Base-by-base conservation (phyloP, 2,888 invertebrate species). In the Cataglyphis altisquamis region DNA sequence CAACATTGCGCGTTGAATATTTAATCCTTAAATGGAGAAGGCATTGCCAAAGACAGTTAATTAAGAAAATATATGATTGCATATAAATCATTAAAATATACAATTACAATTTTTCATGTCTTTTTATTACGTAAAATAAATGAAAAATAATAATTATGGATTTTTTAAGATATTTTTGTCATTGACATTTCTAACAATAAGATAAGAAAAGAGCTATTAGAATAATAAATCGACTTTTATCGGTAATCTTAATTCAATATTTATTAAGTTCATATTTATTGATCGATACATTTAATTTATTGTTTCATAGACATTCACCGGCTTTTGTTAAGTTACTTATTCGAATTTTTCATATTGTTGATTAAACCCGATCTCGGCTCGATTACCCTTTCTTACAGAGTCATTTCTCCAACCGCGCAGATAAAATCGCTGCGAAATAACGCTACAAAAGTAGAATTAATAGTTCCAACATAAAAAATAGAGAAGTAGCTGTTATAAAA, bases 401-500 rank as follows among this genome's bases (percentile, higher is more conserved):
- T 41, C 39, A 39, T 29, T 73, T 29, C 3, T 41, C 25, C 18
- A 72, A 18, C 18, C 25, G 29, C 48, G 45, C 12, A 48, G 21
- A 63, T 9, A 15, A 36, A 64, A 63, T 64, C 32, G 32, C 9
- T 72, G 39, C 36, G 5, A 15, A 41, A 62, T 29, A 39, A 45
- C 32, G 48, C 21, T 63, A 63, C 18, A 18, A 63, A 75, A 75
- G 32, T 10, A 64, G 64, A 64, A 75, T 75, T 48, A 75, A 55
- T 68, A 41, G n/a, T 21, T 75, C 41, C 6, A n/a, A 45, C 60
- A 60, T 32, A 32, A 75, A 36, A 63, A 41, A 60, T 52, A 83
- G 78, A 62, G 64, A 45, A 83, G 66, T 70, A 32, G n/a, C 21
- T 60, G 45, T 68, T 41, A 72, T 72, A 18, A 39, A 70, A 36